Evolutionary conservation across 2,113 vertebrate species (phyloP).

Genomic region (Pipa parva): DNA sequence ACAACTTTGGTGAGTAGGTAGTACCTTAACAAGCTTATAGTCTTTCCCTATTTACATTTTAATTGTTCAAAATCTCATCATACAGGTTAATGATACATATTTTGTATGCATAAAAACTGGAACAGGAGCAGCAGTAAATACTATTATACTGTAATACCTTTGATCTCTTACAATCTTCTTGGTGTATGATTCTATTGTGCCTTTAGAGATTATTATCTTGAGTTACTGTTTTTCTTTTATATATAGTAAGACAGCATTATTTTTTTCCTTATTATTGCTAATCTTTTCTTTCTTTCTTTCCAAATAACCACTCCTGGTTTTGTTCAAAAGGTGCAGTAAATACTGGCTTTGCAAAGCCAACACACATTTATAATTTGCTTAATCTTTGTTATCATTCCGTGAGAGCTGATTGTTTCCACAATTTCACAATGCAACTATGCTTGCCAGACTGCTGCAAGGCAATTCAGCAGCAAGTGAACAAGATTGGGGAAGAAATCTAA

Average conservation of each 20-base stretch:
- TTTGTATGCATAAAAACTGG: constrained; percentile 47
- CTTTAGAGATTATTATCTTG: constrained; percentile 78
- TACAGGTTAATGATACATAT: constrained; percentile 43
- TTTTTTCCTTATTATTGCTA: constrained; percentile 82
- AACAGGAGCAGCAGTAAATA: constrained; percentile 52
- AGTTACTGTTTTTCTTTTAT: constrained; percentile 82
- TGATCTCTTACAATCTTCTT: constrained; percentile 77
- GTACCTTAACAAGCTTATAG: constrained; percentile 16
- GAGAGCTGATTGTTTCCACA: constrained; percentile 84
- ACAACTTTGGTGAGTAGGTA: constrained; percentile 1
- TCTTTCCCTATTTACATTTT: constrained; percentile 34
- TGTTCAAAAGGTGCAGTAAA: constrained; percentile 72
- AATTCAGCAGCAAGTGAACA: constrained; percentile 61
- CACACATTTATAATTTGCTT: constrained; percentile 84
- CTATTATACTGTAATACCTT: constrained; percentile 63
- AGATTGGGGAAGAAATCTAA: constrained; percentile 52
- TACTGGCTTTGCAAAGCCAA: constrained; percentile 86
- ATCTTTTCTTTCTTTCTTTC: constrained; percentile 86
- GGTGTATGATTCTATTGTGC: constrained; percentile 75
- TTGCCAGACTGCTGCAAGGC: constrained; percentile 74
- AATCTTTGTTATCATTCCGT: constrained; percentile 82
- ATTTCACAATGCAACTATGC: constrained; percentile 72
- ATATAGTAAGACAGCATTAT: constrained; percentile 82
- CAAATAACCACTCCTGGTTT: constrained; percentile 90
- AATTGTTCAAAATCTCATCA: constrained; percentile 38